These are phyloP conservation scores for Sesamia nonagrioides DNA, from an alignment of 1,140 invertebrate genomes.

Conservation along the genomic window DNA sequence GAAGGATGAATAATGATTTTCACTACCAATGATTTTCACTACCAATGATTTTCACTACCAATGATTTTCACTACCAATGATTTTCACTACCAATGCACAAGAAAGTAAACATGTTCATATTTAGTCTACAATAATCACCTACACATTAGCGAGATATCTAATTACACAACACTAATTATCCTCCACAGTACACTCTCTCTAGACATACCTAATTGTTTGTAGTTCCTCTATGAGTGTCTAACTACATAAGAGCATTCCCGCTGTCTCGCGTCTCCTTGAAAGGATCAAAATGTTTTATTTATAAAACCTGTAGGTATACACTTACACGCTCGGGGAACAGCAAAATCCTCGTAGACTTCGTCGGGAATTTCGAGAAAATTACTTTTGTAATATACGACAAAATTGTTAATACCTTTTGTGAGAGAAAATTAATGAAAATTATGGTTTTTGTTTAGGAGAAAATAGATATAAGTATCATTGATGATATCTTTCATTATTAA, in stretches of 20 bases:
- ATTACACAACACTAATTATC: not conserved
- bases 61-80: too few species aligned
- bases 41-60: too few species aligned
- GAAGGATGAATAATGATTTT: too few species aligned
- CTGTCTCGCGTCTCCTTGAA: constrained; percentile 45
- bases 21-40: too few species aligned
- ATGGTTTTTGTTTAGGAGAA: not conserved
- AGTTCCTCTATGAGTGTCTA: constrained; percentile 7
- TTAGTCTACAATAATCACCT: too few species aligned
- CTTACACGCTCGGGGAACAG: constrained; percentile 23
- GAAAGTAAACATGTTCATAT: too few species aligned
- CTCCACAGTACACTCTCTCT: not conserved
- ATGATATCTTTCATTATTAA: too few species aligned
- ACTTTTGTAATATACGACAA: constrained; percentile 1
- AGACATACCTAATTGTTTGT: not conserved
- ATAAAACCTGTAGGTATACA: constrained; percentile 61
- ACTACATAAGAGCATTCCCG: not conserved
- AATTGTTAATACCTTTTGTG: not conserved
- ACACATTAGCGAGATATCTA: too few species aligned
- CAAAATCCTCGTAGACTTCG: constrained; percentile 35
- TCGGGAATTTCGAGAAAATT: constrained; percentile 22
- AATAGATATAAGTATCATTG: too few species aligned
- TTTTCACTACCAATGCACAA: too few species aligned
- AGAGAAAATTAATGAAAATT: not conserved
- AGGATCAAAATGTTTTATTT: constrained; percentile 81